Evolutionary conservation across 2,888 invertebrate species (phyloP), one percentile per base, ranked within the genome.

Genomic region (Philaethria dido): DNA sequence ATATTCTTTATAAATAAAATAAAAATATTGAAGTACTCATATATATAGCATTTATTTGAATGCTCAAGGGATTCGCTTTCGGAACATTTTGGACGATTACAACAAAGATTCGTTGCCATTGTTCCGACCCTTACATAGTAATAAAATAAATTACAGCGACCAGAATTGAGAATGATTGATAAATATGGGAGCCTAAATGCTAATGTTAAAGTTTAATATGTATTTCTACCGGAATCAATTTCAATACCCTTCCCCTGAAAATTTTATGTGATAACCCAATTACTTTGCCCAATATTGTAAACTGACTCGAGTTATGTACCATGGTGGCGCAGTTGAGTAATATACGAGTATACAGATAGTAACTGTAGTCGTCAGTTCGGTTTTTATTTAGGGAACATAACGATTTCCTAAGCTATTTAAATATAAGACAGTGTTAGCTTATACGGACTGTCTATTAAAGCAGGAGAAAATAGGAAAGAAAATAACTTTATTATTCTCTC

Each of bases 101-200:
- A 66, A 66, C 57, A 63, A 63, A 69, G 66, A 70, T 69, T 64
- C 66, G 39, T 64, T 50, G 18, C 62, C 59, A 62, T 69, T 69
- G 66, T 69, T 64, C 63, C 45, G 70, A 64, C 63, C 62, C 66
- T 62, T 61, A 64, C 66, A 52, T 48, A 63, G 70, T 66, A 70
- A 66, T 70, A 70, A 70, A 69, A 66, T 69, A 69, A 69, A 64
- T 64, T 69, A 69, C 48, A 29, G 57, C 55, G 63, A 36, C 60
- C 55, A 57, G 63, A 70, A 70, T 66, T 70, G 65, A 60, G 65
- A 62, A 68, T 65, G 70, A 70, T 70, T 68, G 65, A 70, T 68
- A 65, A 68, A 68, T 65, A 70, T 68, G 64, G 60, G 52, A 63
- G 36, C 50, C 60, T 64, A 52, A 64, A 64, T 62, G 57, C 52